phyloP scores from a whole-genome alignment of 2,113 vertebrate genomes.

The Plotosus lineatus region DNA sequence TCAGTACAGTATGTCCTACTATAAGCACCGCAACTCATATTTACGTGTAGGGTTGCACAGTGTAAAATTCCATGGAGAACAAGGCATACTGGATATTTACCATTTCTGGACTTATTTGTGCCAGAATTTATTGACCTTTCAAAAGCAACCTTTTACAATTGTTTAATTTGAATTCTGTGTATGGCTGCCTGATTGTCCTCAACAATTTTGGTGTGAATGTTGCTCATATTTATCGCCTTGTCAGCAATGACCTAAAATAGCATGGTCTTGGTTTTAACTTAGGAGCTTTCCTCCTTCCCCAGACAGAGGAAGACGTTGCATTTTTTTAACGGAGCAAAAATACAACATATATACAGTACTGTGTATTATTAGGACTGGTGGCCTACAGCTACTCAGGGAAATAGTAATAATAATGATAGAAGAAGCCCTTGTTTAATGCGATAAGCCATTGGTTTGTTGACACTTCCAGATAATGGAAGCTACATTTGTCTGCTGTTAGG shows the following conservation, averaged over 20 bases:
- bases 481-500: constrained; percentile 40
- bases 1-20: not conserved
- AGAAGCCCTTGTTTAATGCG: not conserved
- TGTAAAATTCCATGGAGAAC: constrained; percentile 3
- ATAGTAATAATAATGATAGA: constrained; percentile 1
- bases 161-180: constrained; percentile 33
- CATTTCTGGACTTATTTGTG: constrained; percentile 24
- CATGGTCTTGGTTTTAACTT: constrained; percentile 19
- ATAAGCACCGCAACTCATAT: not conserved
- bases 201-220: constrained; percentile 17
- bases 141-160: constrained; percentile 30
- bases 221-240: not conserved
- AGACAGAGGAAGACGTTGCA: constrained; percentile 37
- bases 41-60: not conserved
- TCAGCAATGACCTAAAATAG: constrained; percentile 42
- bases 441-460: constrained; percentile 46
- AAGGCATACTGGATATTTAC: constrained; percentile 1
- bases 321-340: constrained; percentile 33
- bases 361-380: constrained; percentile 17
- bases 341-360: constrained; percentile 6
- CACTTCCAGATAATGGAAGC: constrained; percentile 40
- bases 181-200: constrained; percentile 31
- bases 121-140: constrained; percentile 23
- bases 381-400: not conserved
- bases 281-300: constrained; percentile 4